Base-by-base conservation (phyloP, 2,888 invertebrate genomes). In the Neelides folsomi region DNA sequence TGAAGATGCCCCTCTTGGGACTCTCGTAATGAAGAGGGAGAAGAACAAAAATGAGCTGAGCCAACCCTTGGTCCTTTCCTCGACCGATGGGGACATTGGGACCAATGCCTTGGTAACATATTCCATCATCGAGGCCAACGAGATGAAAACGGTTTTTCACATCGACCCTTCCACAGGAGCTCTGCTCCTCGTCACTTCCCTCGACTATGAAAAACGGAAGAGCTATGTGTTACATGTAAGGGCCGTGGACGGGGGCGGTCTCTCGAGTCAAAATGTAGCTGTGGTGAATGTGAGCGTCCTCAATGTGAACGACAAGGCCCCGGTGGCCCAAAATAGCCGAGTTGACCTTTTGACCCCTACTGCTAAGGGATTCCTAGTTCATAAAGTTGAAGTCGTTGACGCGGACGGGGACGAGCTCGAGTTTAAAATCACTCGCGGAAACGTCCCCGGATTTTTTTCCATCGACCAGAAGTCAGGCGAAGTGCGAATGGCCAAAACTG, bases 101-200 rank as follows among this genome's bases (percentile, higher is more conserved):
- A 76, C 83, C 46, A 86, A 94, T 73, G 83, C 86, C 20, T 76
- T 86, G 62, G 75, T 95, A 53, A 79, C 82, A 65, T 95, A 83
- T 72, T 83, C 85, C 68, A 85, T 95, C 59, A 75, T 86, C 51
- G 87, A 89, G 69, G 62, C 62, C 40, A 80, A 82, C 49, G 72
- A 79, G 56, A 86, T 87, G 1, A 78, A 83, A 57, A 77, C 79
- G 62, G 82, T 80, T 67, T 93, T 93, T 71, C 80, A 81, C 68
- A 82, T 93, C 56, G 89, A 92, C 71, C 79, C 86, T 44, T 83
- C 81, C 62, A 90, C 92, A 3, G 90, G 92, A 49, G 87, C 90
- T 39, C 81, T 94, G 58, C 78, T 82, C 64, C 81, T 86, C 1
- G 79, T 82, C 34, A 78, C 80, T 64, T 71, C 78, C 8, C 75